Percentiles rank a stretch among this genome's conserved stretches.
phyloP scores from a whole-genome alignment of 2,797 vertebrate genomes.

The Oreortyx pictus region DNA sequence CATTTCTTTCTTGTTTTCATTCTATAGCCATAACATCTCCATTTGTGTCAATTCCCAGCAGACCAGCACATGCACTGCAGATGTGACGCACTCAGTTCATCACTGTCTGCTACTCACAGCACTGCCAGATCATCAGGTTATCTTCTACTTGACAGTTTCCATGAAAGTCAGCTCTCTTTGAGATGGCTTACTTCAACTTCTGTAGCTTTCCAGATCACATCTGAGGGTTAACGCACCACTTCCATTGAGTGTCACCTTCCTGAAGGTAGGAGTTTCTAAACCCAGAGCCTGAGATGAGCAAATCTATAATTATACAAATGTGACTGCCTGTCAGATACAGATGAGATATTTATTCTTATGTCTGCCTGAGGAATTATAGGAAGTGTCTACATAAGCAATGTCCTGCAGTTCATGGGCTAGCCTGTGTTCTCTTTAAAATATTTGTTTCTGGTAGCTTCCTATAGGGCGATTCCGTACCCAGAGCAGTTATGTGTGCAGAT shows the following conservation, averaged over 20 bases:
- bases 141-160: neutral
- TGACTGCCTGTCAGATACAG: conserved; percentile 30
- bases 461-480: neutral
- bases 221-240: neutral
- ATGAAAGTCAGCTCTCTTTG: neutral
- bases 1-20: neutral
- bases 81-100: accelerated
- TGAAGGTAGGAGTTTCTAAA: conserved; percentile 3
- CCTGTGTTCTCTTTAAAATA: neutral
- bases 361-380: conserved; percentile 31
- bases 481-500: neutral
- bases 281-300: neutral
- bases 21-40: neutral
- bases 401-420: neutral
- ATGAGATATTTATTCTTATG: conserved; percentile 30
- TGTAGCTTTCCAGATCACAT: neutral
- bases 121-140: accelerated
- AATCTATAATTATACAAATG: neutral
- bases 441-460: neutral
- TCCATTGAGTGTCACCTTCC: neutral
- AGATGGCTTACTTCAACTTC: accelerated
- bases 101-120: neutral
- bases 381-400: neutral
- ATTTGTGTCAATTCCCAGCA: accelerated
- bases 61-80: accelerated